Conservation (phyloP, 1,140 invertebrate species). For the Lepidurus couesii region DNA sequence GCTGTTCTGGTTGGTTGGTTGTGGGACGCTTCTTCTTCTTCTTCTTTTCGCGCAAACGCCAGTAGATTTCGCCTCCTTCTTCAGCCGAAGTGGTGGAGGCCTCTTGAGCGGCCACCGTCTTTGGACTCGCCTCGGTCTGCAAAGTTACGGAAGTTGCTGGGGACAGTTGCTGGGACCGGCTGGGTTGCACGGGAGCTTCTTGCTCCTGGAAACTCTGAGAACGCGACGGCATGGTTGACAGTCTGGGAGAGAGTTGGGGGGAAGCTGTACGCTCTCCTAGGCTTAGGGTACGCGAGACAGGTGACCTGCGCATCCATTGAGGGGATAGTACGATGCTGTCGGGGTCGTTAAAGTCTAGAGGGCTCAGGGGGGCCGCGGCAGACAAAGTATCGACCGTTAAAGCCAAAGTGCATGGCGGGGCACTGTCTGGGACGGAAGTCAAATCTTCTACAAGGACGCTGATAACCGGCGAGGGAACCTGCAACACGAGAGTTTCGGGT, state of each 20-base stretch:
- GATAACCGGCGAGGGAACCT: neutral
- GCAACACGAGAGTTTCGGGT: neutral
- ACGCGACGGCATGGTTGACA: neutral
- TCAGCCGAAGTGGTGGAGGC: slow-evolving; percentile 27
- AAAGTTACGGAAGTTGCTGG: neutral
- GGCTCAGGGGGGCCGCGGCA: slow-evolving; percentile 32
- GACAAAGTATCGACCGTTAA: slow-evolving; percentile 33
- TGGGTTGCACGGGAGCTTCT: neutral
- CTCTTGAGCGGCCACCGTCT: slow-evolving; percentile 24
- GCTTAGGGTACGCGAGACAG: slow-evolving; percentile 35
- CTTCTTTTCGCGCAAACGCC: slow-evolving; percentile 34
- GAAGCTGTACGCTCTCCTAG: slow-evolving; percentile 25
- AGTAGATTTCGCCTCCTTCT: slow-evolving; percentile 34
- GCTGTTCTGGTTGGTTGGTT: neutral
- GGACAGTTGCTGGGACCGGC: slow-evolving; percentile 1
- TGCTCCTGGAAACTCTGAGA: neutral
- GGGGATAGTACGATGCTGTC: slow-evolving; percentile 37
- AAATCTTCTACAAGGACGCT: neutral
- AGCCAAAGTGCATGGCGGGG: slow-evolving; percentile 25
- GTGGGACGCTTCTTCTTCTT: slow-evolving; percentile 35
- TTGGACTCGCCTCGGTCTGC: neutral
- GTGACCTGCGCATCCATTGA: slow-evolving; percentile 38
- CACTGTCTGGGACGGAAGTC: neutral
- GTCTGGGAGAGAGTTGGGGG: neutral
- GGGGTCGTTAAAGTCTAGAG: slow-evolving; percentile 33